A percentile compares a stretch with the other conserved stretches of the same genome.
Conservation (phyloP, 2,113 vertebrate genomes). For the Phaetusa simplex region DNA sequence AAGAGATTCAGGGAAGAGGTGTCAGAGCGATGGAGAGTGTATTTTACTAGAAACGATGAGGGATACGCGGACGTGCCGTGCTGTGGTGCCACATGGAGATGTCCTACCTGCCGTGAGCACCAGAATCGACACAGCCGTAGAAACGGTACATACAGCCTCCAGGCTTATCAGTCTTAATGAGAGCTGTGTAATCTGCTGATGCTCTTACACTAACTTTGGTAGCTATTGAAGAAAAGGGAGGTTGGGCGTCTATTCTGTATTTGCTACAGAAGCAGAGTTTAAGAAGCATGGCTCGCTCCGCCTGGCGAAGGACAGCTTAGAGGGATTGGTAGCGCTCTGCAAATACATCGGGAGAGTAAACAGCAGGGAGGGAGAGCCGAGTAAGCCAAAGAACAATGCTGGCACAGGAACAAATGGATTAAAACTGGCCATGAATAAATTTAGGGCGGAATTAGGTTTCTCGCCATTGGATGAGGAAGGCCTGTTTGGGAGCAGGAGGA, state of each 20-base stretch:
- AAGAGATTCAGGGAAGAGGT: not conserved
- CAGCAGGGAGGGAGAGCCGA: not conserved
- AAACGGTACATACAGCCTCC: not conserved
- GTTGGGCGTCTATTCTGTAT: not conserved
- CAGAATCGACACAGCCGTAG: not conserved
- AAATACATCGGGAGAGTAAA: conserved; percentile 10
- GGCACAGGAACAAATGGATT: conserved; percentile 25
- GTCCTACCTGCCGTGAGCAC: not conserved
- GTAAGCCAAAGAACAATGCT: conserved; percentile 13
- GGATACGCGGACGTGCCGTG: fast-evolving
- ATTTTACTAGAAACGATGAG: not conserved
- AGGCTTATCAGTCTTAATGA: not conserved
- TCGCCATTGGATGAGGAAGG: not conserved
- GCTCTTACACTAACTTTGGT: not conserved
- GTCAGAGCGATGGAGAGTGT: not conserved
- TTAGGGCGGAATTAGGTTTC: not conserved
- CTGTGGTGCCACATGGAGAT: not conserved
- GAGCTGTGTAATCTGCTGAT: not conserved
- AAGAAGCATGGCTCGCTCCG: not conserved
- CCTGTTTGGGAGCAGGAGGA: not conserved
- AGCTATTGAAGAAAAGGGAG: not conserved
- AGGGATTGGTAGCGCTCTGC: not conserved
- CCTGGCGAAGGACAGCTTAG: not conserved
- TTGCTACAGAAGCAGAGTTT: not conserved
- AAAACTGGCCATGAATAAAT: conserved; percentile 15